A percentile compares a stretch with the other conserved stretches of the same genome.
phyloP scores from a whole-genome alignment of 2,888 invertebrate species.

The Loripinus fragilis region DNA sequence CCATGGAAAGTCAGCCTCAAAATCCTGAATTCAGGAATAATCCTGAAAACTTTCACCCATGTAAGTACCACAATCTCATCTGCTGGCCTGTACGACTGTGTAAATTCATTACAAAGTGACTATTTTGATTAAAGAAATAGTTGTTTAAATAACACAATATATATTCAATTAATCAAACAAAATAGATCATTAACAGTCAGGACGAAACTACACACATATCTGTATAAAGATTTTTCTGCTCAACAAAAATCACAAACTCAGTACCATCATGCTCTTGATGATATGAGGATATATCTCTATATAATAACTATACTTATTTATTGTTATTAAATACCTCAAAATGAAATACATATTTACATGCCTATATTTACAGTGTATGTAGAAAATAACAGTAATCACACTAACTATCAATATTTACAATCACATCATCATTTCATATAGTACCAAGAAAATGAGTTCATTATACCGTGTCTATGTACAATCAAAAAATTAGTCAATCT shows the following conservation, averaged over 20 bases:
- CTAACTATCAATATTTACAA: slow-evolving; percentile 28
- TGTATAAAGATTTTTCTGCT: slow-evolving; percentile 13
- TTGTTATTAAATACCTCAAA: slow-evolving; percentile 49
- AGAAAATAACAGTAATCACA: slow-evolving; percentile 35
- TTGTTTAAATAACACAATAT: slow-evolving; percentile 62
- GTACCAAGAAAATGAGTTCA: not conserved
- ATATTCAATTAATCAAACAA: slow-evolving; percentile 45
- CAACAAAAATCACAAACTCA: slow-evolving; percentile 17
- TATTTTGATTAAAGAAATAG: slow-evolving; percentile 61
- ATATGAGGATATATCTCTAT: slow-evolving; percentile 17
- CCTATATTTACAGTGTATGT: slow-evolving; percentile 43
- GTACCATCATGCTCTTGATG: not conserved
- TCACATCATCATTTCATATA: not conserved
- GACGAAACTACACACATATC: slow-evolving; percentile 9
- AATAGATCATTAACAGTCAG: slow-evolving; percentile 21
- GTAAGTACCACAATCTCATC: no score
- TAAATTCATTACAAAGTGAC: slow-evolving; percentile 24
- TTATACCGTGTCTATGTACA: not conserved
- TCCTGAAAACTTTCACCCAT: no score
- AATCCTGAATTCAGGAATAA: no score
- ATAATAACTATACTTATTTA: slow-evolving; percentile 20
- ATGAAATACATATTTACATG: slow-evolving; percentile 57
- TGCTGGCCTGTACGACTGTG: not conserved
- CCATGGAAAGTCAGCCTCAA: no score
- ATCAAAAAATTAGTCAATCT: not conserved